Percentiles rank a stretch among this genome's conserved stretches.
Conservation (phyloP, 2,113 vertebrate species). For the Amphilophus citrinellus region DNA sequence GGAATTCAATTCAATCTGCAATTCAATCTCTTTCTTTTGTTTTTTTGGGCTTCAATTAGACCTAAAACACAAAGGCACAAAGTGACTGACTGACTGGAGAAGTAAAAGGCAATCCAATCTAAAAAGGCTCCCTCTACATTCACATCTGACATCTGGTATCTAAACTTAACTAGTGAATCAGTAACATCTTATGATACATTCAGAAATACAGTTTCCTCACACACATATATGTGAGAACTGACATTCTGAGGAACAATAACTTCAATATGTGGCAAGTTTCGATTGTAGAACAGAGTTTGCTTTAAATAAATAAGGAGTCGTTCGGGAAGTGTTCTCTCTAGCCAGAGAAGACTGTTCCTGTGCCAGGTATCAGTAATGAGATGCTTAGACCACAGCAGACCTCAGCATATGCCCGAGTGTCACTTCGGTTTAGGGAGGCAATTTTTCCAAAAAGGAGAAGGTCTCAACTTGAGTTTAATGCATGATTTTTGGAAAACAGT, state of each 20-base stretch:
- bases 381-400: conserved; percentile 37
- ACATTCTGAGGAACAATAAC: not conserved
- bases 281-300: not conserved
- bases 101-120: conserved; percentile 56
- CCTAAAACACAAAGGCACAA: conserved; percentile 68
- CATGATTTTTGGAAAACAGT: conserved; percentile 33
- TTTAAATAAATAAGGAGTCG: conserved; percentile 32
- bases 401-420: conserved; percentile 44
- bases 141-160: conserved; percentile 15
- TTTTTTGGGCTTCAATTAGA: conserved; percentile 69
- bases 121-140: conserved; percentile 20
- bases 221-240: not conserved
- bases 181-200: conserved; percentile 17
- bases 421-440: conserved; percentile 63
- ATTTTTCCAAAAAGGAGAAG: conserved; percentile 48
- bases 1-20: conserved; percentile 75
- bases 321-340: conserved; percentile 19
- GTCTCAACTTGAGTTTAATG: conserved; percentile 40
- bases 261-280: not conserved
- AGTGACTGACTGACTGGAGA: conserved; percentile 64
- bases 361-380: conserved; percentile 65
- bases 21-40: conserved; percentile 61
- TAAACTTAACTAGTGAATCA: conserved; percentile 30
- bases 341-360: conserved; percentile 52
- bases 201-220: conserved; percentile 1